Percentiles rank a stretch among this genome's conserved stretches.
phyloP scores from a whole-genome alignment of 2,888 invertebrate species.

The Alloscopus bannaensis region DNA sequence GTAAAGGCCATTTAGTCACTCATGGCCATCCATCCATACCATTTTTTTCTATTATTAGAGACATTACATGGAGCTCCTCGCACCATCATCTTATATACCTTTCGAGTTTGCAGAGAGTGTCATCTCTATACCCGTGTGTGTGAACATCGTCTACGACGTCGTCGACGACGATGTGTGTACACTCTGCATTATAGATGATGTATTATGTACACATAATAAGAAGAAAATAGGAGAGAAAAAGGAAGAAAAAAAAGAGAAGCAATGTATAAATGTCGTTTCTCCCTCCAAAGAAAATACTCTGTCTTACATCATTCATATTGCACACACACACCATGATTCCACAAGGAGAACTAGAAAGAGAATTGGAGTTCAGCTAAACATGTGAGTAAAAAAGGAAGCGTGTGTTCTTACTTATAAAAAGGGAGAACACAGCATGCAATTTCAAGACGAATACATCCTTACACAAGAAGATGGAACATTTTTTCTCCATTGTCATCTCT shows the following conservation, averaged over 20 bases:
- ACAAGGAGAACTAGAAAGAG: too few species aligned
- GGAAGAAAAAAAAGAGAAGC: slow-evolving; percentile 31
- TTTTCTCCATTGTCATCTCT: too few species aligned
- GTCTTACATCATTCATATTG: too few species aligned
- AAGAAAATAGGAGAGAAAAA: not conserved
- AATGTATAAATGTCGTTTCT: slow-evolving; percentile 42
- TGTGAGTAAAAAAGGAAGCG: slow-evolving; percentile 37
- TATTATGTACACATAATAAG: slow-evolving; percentile 45
- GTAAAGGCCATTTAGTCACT: slow-evolving; percentile 30
- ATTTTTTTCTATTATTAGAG: not conserved
- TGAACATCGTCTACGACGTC: too few species aligned
- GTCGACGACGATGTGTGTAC: slow-evolving; percentile 28
- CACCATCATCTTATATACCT: too few species aligned
- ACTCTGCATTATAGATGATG: slow-evolving; percentile 56
- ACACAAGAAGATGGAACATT: not conserved
- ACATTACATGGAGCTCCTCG: too few species aligned
- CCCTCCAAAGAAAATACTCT: too few species aligned
- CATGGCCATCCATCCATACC: slow-evolving; percentile 50
- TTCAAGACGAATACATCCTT: not conserved
- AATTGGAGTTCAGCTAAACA: slow-evolving; percentile 48
- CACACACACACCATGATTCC: too few species aligned
- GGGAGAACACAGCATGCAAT: slow-evolving; percentile 1
- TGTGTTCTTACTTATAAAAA: not conserved
- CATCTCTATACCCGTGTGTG: too few species aligned
- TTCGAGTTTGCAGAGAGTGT: too few species aligned